These are phyloP conservation scores for Chaetodon trifasciatus DNA, from an alignment of 2,797 vertebrate species.

Conservation along the genomic window DNA sequence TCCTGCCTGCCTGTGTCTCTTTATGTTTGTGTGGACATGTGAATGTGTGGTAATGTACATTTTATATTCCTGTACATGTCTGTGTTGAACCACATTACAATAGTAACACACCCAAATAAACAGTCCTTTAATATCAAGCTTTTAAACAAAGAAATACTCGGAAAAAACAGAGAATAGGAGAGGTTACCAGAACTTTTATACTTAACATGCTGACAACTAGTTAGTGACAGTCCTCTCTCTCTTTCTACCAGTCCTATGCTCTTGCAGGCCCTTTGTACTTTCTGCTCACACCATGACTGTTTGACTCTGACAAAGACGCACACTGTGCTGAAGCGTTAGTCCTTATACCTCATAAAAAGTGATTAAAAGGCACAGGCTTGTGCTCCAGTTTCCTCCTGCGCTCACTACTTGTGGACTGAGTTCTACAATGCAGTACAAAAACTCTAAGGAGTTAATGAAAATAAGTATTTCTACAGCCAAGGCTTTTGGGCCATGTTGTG, in stretches of 20 bases:
- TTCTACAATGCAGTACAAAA: slow-evolving; percentile 34
- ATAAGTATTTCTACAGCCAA: slow-evolving; percentile 58
- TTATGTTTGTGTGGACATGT: slow-evolving; percentile 33
- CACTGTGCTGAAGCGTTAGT: slow-evolving; percentile 54
- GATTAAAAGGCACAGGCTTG: slow-evolving; percentile 61
- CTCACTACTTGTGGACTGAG: slow-evolving; percentile 25
- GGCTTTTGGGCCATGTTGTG: slow-evolving; percentile 66
- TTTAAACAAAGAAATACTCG: neutral
- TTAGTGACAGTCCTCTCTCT: neutral
- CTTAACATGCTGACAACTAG: neutral
- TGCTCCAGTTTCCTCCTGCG: slow-evolving; percentile 39
- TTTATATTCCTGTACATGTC: slow-evolving; percentile 13
- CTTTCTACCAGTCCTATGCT: slow-evolving; percentile 16
- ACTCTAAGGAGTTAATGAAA: slow-evolving; percentile 52
- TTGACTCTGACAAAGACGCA: slow-evolving; percentile 52
- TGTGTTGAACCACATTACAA: slow-evolving; percentile 11
- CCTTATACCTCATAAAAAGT: slow-evolving; percentile 63
- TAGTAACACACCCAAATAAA: neutral
- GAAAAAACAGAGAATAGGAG: slow-evolving; percentile 1
- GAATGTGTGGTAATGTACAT: slow-evolving; percentile 11
- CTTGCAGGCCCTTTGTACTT: slow-evolving; percentile 25
- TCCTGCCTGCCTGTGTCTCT: slow-evolving; percentile 56
- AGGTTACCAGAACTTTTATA: slow-evolving; percentile 19
- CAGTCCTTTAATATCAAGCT: neutral
- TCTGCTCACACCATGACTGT: slow-evolving; percentile 9